Base-by-base conservation (phyloP, 2,888 invertebrate species). In the Rhamphomyia laevipes region DNA sequence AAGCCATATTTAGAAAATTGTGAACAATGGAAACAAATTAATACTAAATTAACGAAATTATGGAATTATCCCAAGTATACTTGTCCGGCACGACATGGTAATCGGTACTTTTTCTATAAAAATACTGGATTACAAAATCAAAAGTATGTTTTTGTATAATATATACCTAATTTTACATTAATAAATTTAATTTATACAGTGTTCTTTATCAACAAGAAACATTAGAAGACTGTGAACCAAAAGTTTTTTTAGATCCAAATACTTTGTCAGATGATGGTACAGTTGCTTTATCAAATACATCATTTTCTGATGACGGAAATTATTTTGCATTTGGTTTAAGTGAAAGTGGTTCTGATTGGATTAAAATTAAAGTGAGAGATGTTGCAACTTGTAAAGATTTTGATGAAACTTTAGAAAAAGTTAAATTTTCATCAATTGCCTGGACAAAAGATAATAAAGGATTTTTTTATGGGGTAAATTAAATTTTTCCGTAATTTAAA, bases 31-130 rank as follows among this genome's bases (percentile, higher is more conserved):
- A 73, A 79, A 11, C 79, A 81, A 57, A 78, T 97, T 51, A 81
- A 84, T 60, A 74, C 79, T 45, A 80, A 89, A 55, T 76, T 97
- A 27, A 94, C 87, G 0, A 84, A 90, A 59, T 73, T 95, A 27
- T 95, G 94, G 94, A 87, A 99, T 70, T 96, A 89, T 71, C 90
- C 93, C n/a, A 95, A 94, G 73, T 92, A 86, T 71, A 85, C 89
- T 2, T 86, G 88, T 58, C 95, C 95, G 0, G 80, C 78, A 61
- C 80, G 80, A 58, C 79, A 86, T 60, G 96, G 95, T 4, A 74
- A 64, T 16, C 62, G 60, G 47, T 99, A 94, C 70, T 97, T 89
- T 71, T 94, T 89, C 71, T 87, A 81, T 61, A 84, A 85, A 74
- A 99, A 99, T 66, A 83, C 88, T 33, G 97, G 97, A 2, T 75